Evolutionary conservation across 2,888 invertebrate species (phyloP).

Genomic region (Harpalus rufipes): DNA sequence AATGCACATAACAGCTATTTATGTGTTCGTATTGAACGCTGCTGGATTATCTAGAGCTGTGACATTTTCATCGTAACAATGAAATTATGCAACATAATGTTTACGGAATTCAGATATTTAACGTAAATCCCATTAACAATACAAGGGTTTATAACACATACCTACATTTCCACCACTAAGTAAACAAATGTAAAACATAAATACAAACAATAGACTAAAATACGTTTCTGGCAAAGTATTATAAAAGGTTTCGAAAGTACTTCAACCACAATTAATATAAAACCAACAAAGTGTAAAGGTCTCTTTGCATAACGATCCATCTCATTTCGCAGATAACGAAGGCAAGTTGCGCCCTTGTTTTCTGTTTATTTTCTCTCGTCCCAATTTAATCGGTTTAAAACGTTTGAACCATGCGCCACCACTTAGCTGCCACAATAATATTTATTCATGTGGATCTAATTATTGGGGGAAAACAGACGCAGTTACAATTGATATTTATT

Average conservation of each 20-base stretch:
- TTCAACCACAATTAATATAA: conserved; percentile 32
- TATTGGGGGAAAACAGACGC: conserved; percentile 19
- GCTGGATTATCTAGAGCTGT: too few relatives aligned
- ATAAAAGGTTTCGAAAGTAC: conserved; percentile 15
- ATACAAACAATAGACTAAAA: not conserved
- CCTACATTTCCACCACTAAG: too few relatives aligned
- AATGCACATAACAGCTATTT: too few relatives aligned
- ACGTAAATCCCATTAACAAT: not conserved
- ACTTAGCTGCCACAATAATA: conserved; percentile 15
- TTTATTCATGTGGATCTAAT: conserved; percentile 46
- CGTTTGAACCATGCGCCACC: conserved; percentile 14
- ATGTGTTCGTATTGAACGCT: too few relatives aligned
- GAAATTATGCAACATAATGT: not conserved
- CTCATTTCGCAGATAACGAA: conserved; percentile 36
- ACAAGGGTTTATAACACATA: not conserved
- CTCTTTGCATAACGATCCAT: conserved; percentile 47
- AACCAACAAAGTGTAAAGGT: conserved; percentile 45
- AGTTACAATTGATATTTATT: not conserved
- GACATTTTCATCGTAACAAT: too few relatives aligned
- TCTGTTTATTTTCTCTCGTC: conserved; percentile 47
- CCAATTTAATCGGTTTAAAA: conserved; percentile 41
- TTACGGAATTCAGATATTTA: not conserved
- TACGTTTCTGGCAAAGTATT: not conserved
- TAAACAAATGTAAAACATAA: not conserved
- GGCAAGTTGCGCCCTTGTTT: conserved; percentile 43